Conservation (phyloP, 2,113 vertebrate genomes). For the Ameiurus melas region DNA sequence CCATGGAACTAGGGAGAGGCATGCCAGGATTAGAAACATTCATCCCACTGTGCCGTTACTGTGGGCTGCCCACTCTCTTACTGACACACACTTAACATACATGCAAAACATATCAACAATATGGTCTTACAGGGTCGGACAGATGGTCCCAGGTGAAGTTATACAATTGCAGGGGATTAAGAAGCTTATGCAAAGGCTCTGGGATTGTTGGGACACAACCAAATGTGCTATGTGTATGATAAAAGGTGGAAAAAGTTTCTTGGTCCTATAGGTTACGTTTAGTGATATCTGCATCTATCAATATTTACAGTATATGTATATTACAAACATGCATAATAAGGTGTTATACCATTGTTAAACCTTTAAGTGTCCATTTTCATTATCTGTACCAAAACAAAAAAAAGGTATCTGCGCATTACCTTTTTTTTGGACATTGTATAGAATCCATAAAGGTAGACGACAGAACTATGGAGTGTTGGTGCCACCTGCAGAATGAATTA, state of each 20-base stretch:
- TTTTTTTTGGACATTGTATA: neutral
- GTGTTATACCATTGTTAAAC: neutral
- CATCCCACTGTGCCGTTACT: neutral
- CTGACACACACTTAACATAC: neutral
- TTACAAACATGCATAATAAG: neutral
- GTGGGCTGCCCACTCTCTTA: neutral
- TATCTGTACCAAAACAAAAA: neutral
- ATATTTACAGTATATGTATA: neutral
- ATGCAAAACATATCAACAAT: conserved; percentile 7
- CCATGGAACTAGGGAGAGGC: conserved; percentile 4
- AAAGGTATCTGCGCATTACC: too few species aligned
- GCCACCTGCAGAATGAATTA: conserved; percentile 17
- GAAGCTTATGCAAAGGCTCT: neutral
- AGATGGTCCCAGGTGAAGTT: conserved; percentile 19
- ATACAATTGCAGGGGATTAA: conserved; percentile 22
- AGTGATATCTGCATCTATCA: neutral
- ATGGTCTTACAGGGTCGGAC: neutral
- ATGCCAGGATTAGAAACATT: conserved; percentile 46
- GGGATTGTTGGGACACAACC: neutral
- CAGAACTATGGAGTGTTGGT: neutral
- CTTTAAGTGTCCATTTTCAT: neutral
- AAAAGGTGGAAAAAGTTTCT: neutral
- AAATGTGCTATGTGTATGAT: neutral
- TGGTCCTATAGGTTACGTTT: neutral
- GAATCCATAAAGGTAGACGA: neutral